Evolutionary conservation across 2,797 vertebrate species (phyloP).

Genomic region (Fratercula arctica): DNA sequence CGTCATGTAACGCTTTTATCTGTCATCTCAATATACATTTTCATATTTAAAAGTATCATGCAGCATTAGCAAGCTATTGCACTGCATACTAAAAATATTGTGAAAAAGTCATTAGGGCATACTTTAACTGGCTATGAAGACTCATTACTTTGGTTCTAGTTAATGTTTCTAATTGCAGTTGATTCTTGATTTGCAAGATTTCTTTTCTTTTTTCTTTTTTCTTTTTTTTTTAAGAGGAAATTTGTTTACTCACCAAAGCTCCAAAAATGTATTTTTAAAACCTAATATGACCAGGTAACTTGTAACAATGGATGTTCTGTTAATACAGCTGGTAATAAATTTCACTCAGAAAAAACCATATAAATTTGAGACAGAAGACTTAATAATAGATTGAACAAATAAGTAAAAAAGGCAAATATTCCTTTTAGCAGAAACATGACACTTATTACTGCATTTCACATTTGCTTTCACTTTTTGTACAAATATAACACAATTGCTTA

Average conservation of each 20-base stretch:
- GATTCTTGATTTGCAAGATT: not conserved
- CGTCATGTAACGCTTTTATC: conserved; percentile 13
- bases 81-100: not conserved
- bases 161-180: not conserved
- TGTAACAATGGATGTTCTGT: not conserved
- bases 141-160: not conserved
- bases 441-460: not conserved
- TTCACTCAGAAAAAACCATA: not conserved
- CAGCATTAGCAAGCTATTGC: not conserved
- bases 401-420: not conserved
- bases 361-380: not conserved
- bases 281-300: not conserved
- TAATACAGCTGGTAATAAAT: not conserved
- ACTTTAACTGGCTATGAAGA: not conserved
- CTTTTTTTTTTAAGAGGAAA: too few relatives aligned
- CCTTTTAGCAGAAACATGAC: not conserved
- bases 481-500: not conserved
- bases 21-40: conserved; percentile 26
- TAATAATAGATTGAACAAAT: not conserved
- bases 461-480: not conserved
- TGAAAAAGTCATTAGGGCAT: not conserved
- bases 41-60: conserved; percentile 23
- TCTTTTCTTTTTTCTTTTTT: not conserved
- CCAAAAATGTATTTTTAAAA: not conserved
- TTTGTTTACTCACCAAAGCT: not conserved